phyloP scores from a whole-genome alignment of 2,797 vertebrate species.

The Cynodonichthys magdalenae region DNA sequence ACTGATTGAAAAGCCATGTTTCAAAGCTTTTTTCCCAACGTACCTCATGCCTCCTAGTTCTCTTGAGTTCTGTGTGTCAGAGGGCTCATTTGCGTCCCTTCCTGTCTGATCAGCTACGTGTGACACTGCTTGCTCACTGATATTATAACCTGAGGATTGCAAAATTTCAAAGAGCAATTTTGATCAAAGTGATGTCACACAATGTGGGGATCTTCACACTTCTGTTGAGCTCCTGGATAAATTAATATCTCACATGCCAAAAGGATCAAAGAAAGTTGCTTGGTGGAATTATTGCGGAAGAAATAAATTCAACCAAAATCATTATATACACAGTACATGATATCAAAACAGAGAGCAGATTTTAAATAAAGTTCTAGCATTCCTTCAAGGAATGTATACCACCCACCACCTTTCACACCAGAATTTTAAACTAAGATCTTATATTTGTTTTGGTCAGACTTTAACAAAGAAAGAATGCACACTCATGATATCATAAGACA shows the following conservation, averaged over 20 bases:
- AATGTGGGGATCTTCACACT: slow-evolving; percentile 35
- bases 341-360: slow-evolving; percentile 16
- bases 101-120: slow-evolving; percentile 35
- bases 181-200: slow-evolving; percentile 67
- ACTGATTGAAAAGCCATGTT: too few species aligned
- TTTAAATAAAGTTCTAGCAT: neutral
- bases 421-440: too few species aligned
- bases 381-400: too few species aligned
- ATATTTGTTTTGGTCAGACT: too few species aligned
- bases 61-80: neutral
- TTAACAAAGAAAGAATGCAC: too few species aligned
- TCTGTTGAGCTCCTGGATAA: slow-evolving; percentile 45
- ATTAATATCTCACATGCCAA: slow-evolving; percentile 43
- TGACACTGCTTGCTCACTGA: neutral
- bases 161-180: slow-evolving; percentile 63
- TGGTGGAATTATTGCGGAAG: slow-evolving; percentile 26
- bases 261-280: slow-evolving; percentile 56
- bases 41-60: slow-evolving; percentile 9
- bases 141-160: slow-evolving; percentile 46
- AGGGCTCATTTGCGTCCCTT: slow-evolving; percentile 14
- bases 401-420: too few species aligned
- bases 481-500: too few species aligned
- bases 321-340: slow-evolving; percentile 39
- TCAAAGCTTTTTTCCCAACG: neutral
- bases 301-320: slow-evolving; percentile 13